Base-by-base conservation (phyloP, 2,888 invertebrate species). In the Hoplodrina ambigua region DNA sequence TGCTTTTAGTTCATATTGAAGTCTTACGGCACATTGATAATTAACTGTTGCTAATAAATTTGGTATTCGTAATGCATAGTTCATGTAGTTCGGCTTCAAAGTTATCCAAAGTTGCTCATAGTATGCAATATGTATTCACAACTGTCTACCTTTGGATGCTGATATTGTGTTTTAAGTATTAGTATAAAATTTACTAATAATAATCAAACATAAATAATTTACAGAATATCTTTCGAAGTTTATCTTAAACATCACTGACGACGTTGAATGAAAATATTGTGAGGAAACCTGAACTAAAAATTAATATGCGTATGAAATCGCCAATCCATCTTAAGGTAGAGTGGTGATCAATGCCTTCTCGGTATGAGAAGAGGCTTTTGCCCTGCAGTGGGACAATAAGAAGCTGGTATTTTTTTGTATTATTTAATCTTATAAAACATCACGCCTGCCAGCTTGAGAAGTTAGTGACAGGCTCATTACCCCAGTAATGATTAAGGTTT, bases 31-130 rank as follows among this genome's bases (percentile, higher is more conserved):
- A 17, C 0, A 17, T 46, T 46, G 46, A 46, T 46, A 17, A 17
- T 46, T 20, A 33, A 20, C 10, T 53, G 10, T 6, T 54, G 11
- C 3, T 68, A 49, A 7, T 46, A 20, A 44, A n/a, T 66, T 46
- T 0, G 15, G 19, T 37, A 25, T 15, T 8, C n/a, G 15, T 30
- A 30, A 17, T 41, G 41, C 20, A 4, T 19, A 69, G 41, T 69
- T 52, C 20, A 33, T 33, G 19, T 13, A 30, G 30, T 56, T 7
- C 17, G 55, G 13, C 49, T 41, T 11, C 10, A 19, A 37, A 68
- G 33, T 68, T 55, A 13, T 20, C 56, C 56, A 13, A 68, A 68
- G 41, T 69, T 69, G n/a, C 30, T 50, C 13, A 13, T 10, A 37
- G 8, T 37, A 30, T 17, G 19, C 41, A 56, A 41, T 30, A 56